phyloP scores from a whole-genome alignment of 2,113 vertebrate species.

The Myotis brandtii region DNA sequence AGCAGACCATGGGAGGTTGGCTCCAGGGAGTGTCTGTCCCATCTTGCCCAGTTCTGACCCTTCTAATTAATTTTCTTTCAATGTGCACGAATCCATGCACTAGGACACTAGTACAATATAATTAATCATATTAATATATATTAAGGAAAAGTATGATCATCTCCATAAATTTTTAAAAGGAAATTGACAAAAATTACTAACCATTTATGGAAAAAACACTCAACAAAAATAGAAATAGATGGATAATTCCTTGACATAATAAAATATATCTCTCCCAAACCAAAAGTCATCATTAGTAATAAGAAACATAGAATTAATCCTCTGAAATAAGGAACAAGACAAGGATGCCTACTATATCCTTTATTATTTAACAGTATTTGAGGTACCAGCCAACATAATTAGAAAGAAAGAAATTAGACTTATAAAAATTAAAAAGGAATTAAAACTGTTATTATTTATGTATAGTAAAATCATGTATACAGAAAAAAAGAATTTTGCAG shows the following conservation, averaged over 20 bases:
- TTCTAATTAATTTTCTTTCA: too few relatives aligned
- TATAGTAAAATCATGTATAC: neutral
- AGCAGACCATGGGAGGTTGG: too few relatives aligned
- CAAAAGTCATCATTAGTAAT: neutral
- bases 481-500: neutral
- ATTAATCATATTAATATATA: constrained; percentile 28
- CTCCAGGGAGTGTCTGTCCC: too few relatives aligned
- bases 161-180: neutral
- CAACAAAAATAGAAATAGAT: constrained; percentile 1
- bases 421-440: neutral
- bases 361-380: neutral
- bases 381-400: neutral
- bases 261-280: neutral
- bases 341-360: neutral
- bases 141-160: neutral
- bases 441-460: neutral
- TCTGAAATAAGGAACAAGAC: neutral
- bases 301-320: neutral
- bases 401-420: neutral
- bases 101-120: neutral
- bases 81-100: too few relatives aligned
- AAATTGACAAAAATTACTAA: neutral
- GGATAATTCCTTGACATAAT: neutral
- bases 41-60: too few relatives aligned
- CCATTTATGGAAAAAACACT: neutral